These are phyloP conservation scores for Fulica atra DNA, from an alignment of 2,113 vertebrate species.

Conservation along the genomic window DNA sequence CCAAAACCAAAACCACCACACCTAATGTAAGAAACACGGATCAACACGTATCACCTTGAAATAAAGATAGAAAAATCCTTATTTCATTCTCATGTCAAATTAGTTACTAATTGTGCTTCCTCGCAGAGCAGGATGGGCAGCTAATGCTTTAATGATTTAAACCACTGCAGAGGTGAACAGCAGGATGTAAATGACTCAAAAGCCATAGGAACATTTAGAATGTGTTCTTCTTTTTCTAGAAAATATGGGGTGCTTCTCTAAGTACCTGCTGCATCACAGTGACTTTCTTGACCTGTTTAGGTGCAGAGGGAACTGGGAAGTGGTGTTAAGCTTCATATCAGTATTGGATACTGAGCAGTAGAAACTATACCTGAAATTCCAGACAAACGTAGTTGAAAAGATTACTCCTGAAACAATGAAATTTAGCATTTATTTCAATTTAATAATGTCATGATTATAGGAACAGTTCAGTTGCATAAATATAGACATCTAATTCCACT, in stretches of 20 bases:
- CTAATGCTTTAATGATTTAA: constrained; percentile 6
- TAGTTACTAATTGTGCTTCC: neutral
- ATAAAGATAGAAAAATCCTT: neutral
- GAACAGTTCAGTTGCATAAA: neutral
- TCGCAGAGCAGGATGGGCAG: neutral
- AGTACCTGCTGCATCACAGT: neutral
- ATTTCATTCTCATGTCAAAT: neutral
- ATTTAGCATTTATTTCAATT: neutral
- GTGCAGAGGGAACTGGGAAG: neutral
- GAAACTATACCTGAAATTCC: neutral
- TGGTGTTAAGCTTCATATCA: neutral
- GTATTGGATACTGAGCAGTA: neutral
- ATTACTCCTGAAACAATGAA: neutral
- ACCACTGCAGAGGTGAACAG: neutral
- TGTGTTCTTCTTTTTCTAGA: neutral
- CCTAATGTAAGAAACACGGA: neutral
- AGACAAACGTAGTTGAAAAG: neutral
- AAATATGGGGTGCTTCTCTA: neutral
- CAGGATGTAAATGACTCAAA: neutral
- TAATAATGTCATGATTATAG: neutral
- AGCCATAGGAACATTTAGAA: neutral
- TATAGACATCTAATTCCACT: neutral
- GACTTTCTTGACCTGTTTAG: neutral
- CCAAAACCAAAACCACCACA: no score
- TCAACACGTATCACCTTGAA: neutral